Base-by-base conservation (phyloP, 1,140 invertebrate species). In the Hydropsyche tenuis region DNA sequence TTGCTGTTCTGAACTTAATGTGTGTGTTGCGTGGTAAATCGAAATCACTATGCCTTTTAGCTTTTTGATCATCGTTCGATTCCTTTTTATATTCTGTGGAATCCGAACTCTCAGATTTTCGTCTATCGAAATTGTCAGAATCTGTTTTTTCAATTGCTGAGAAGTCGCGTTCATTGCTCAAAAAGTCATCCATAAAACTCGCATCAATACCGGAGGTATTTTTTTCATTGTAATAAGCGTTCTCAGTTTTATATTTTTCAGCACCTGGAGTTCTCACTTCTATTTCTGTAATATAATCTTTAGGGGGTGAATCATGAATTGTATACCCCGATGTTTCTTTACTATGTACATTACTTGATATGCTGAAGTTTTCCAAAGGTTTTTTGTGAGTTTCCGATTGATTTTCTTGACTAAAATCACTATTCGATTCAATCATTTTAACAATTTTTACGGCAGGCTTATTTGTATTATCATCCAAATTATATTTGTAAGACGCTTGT, bases 1-100 rank as follows among this genome's bases (percentile, higher is more conserved):
- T 88, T 0, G 88, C 85, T 18, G 88, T 88, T 27, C 85, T 83
- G 79, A 89, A 89, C 79, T 87, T 85, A 70, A 89, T 89, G 65
- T 87, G 85, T 65, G 84, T 84, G 79, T 85, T 86, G 74, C 84
- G 80, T 46, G 84, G 85, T 72, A 86, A 71, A 78, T 85, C 83
- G 74, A 81, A 85, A 71, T 86, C 85, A 60, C 84, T 84, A 77
- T 85, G 84, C 65, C 83, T 80, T 82, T 85, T 86, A 80, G 82
- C 82, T 82, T 83, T 81, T 78, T 83, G 82, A 77, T 80, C 81
- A 72, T 78, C 73, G 14, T 78, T 76, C 77, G 78, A 77, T 75
- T 73, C 78, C 78, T 79, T 83, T 80, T 81, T 82, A 20, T 74
- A 69, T 63, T 66, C 68, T 3, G 72, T 66, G 3, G 12, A 14